Base-by-base conservation (phyloP, 2,797 vertebrate species). In the Falco novaeseelandiae region DNA sequence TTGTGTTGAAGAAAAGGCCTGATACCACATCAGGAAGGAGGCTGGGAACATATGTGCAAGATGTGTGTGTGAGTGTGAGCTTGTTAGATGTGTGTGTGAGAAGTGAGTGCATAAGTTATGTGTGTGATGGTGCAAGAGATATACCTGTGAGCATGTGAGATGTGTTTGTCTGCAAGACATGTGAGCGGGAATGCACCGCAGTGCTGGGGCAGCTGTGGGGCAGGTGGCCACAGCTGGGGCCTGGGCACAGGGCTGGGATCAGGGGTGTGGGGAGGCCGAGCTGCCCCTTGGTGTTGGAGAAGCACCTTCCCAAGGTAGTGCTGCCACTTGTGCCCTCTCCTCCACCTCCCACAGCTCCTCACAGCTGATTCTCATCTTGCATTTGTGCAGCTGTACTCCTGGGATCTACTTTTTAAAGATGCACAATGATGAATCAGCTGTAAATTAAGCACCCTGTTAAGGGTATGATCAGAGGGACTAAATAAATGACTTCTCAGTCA, bases 1-100 rank as follows among this genome's bases (percentile, higher is more conserved):
- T 89, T 82, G 51, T 93, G 87, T 91, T 89, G 92, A 97, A 97
- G 96, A 38, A 95, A 95, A 83, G 62, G 55, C 67, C 59, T 55
- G 89, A 93, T 90, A 92, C 82, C 74, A 82, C 63, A 46, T 18
- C 34, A 71, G 74, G 93, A 96, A 58, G 76, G 66, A 87, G 94
- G 38, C 73, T 89, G 89, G 89, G 91, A 95, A 85, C 76, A 76
- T 59, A 23, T 30, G 22, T 62, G 48, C 26, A 27, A 71, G 83
- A 5, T 36, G 32, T 26, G 48, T 19, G 34, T 26, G 42, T n/a
- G 27, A 8, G 27, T 10, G 25, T 26, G 57, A 86, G 19, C 23
- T 11, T 42, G 48, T 32, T 58, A 46, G 54, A 36, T 3, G 30
- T 1, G 4, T 30, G 29, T 67, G 23, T 0, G 1, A 79, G 90